These are phyloP conservation scores for Epistrophe grossulariae DNA, from an alignment of 2,888 invertebrate genomes.

Conservation along the genomic window DNA sequence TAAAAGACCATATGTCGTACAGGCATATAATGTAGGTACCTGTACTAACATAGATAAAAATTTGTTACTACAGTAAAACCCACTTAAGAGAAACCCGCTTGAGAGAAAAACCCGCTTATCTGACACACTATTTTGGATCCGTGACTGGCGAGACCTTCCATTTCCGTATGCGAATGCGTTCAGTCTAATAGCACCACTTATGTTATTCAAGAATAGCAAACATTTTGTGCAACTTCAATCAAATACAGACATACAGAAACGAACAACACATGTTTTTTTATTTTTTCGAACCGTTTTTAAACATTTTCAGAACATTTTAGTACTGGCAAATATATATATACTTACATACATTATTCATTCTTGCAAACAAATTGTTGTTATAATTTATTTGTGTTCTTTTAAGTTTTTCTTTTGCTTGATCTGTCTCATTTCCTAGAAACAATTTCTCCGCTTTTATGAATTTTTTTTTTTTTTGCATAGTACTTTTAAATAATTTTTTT, in stretches of 20 bases:
- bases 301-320: background rate
- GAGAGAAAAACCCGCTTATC: too few species aligned
- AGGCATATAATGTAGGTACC: too few species aligned
- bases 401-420: background rate
- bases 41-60: too few species aligned
- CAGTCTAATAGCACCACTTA: background rate
- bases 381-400: background rate
- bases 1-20: too few species aligned
- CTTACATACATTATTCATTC: background rate
- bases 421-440: background rate
- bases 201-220: background rate
- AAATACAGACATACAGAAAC: background rate
- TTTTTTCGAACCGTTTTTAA: background rate
- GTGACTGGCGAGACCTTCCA: background rate
- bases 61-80: too few species aligned
- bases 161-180: background rate
- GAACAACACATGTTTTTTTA: background rate
- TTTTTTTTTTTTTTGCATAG: background rate
- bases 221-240: background rate
- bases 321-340: background rate
- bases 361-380: slow-evolving; percentile 10
- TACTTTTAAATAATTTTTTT: background rate
- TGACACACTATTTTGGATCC: too few species aligned
- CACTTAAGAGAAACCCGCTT: too few species aligned
- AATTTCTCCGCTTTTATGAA: background rate